phyloP scores from a whole-genome alignment of 2,797 vertebrate species.

The Chanos chanos region DNA sequence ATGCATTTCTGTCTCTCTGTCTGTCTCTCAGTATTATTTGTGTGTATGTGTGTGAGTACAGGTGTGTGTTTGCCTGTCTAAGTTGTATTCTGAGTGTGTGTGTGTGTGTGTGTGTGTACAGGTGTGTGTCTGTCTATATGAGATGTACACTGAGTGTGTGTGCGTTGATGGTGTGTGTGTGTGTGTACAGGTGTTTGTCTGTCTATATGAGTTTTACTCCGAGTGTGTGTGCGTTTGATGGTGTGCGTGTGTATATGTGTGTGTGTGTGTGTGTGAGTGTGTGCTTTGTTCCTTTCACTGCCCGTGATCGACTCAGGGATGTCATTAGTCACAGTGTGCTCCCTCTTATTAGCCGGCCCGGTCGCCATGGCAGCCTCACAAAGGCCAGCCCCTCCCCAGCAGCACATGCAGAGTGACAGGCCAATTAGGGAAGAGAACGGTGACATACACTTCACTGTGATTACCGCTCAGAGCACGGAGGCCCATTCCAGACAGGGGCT shows the following conservation, averaged over 20 bases:
- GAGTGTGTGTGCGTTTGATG: not conserved
- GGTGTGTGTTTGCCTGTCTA: no score
- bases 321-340: conserved; percentile 77
- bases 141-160: no score
- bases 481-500: no score
- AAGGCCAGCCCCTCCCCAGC: conserved; percentile 58
- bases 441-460: conserved; percentile 71
- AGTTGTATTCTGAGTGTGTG: no score
- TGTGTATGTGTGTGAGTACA: no score
- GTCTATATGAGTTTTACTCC: no score
- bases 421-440: conserved; percentile 72
- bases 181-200: no score
- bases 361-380: conserved; percentile 75
- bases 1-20: no score
- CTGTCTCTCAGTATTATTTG: no score
- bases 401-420: conserved; percentile 68
- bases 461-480: conserved; percentile 66
- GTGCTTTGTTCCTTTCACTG: conserved; percentile 71
- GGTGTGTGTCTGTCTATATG: no score
- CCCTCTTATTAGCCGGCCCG: conserved; percentile 72
- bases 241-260: conserved; percentile 45
- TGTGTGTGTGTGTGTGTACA: no score
- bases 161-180: no score
- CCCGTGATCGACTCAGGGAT: conserved; percentile 72
- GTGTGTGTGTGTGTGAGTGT: conserved; percentile 55